A percentile compares a stretch with the other conserved stretches of the same genome.
Conservation (phyloP, 2,113 vertebrate genomes). For the Onychostoma macrolepis region DNA sequence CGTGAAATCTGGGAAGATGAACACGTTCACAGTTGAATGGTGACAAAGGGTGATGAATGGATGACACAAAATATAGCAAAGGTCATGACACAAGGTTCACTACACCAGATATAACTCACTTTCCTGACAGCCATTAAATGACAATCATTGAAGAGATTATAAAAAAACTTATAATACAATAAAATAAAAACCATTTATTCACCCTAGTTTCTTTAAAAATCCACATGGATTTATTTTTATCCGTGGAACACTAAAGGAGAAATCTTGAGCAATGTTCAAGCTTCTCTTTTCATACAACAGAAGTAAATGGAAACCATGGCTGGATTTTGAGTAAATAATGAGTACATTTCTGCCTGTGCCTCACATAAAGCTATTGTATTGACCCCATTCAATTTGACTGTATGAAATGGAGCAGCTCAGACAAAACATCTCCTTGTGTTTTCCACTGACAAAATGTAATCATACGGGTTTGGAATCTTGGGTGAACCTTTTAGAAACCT, state of each 20-base stretch:
- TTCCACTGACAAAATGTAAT: background rate
- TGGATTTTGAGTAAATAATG: background rate
- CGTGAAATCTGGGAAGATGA: background rate
- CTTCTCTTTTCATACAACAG: background rate
- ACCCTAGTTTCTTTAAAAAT: background rate
- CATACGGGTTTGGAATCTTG: background rate
- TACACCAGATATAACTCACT: conserved; percentile 3
- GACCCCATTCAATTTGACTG: background rate
- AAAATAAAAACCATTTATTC: background rate
- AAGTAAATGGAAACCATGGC: background rate
- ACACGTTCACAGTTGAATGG: background rate
- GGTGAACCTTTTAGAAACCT: background rate
- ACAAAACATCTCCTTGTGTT: background rate
- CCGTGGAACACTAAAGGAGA: background rate
- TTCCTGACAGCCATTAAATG: conserved; percentile 2
- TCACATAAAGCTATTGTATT: background rate
- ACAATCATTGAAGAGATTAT: background rate
- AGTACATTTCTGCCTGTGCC: background rate
- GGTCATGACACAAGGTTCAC: background rate
- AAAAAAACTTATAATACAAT: background rate
- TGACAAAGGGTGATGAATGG: conserved; percentile 8
- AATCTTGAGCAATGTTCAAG: background rate
- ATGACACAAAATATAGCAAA: conserved; percentile 20
- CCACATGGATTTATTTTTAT: background rate
- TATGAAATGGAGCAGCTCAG: background rate